Percentiles rank a stretch among this genome's conserved stretches.
These are phyloP conservation scores for Pachycephus smyrnensis DNA, from an alignment of 2,888 invertebrate species.

Conservation along the genomic window DNA sequence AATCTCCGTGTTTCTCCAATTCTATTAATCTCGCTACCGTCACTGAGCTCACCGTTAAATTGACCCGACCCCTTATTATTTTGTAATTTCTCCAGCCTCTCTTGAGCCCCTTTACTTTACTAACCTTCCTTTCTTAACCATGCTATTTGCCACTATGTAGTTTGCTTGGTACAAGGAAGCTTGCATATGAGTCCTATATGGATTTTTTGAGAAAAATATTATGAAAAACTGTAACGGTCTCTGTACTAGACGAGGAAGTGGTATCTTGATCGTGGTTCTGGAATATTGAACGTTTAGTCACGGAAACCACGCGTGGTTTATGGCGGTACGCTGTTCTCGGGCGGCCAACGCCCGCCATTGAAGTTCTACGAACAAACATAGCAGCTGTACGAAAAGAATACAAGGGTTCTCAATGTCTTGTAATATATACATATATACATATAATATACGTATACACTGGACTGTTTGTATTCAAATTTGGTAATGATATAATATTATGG, in stretches of 20 bases:
- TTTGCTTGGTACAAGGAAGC: background rate
- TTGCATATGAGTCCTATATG: background rate
- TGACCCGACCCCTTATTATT: background rate
- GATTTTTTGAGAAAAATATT: background rate
- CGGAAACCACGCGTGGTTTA: constrained; percentile 41
- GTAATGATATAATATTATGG: background rate
- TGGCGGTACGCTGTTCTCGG: constrained; percentile 20
- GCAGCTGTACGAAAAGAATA: constrained; percentile 1
- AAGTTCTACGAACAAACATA: constrained; percentile 5
- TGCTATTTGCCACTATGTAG: background rate
- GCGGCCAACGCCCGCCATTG: background rate
- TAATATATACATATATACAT: background rate
- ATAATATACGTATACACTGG: background rate
- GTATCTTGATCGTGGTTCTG: constrained; percentile 3
- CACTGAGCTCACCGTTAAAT: background rate
- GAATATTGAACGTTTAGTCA: constrained; percentile 28
- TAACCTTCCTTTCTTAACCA: background rate
- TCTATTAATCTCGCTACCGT: background rate
- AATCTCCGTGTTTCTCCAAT: background rate
- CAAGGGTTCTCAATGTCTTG: background rate
- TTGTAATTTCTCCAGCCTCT: background rate
- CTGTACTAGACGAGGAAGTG: background rate
- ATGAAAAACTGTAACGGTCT: background rate
- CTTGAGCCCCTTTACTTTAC: background rate
- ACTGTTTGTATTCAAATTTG: background rate